phyloP scores from a whole-genome alignment of 1,140 invertebrate genomes.

The Drosophila rufa region DNA sequence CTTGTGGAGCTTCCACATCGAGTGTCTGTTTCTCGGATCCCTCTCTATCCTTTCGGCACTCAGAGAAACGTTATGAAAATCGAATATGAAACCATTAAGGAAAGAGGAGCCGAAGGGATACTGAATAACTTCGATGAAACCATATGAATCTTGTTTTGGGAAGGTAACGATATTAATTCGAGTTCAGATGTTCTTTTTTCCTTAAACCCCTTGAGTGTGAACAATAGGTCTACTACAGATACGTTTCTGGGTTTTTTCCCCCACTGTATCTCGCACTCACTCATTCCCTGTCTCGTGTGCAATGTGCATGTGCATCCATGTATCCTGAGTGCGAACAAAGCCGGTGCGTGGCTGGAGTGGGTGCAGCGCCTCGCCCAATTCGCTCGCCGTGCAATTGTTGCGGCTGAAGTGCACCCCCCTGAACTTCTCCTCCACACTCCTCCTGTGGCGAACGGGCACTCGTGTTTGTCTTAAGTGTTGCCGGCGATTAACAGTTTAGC shows the following conservation, averaged over 20 bases:
- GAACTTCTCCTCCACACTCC: no score
- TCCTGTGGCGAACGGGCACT: constrained; percentile 25
- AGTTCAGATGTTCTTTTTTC: no score
- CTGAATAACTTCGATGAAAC: no score
- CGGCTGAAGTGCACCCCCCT: constrained; percentile 11
- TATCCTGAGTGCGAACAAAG: constrained; percentile 64
- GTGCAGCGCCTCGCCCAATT: constrained; percentile 10
- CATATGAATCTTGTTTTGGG: neutral
- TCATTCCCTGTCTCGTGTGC: constrained; percentile 3
- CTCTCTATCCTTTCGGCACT: constrained; percentile 10
- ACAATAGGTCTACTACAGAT: no score
- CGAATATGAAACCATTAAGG: no score
- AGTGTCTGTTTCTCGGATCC: constrained; percentile 22
- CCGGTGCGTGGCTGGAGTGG: constrained; percentile 10
- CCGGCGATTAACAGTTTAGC: constrained; percentile 72
- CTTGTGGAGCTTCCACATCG: constrained; percentile 15
- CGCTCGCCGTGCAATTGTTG: constrained; percentile 51
- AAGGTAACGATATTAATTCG: no score
- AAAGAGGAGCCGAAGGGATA: no score
- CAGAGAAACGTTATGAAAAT: neutral
- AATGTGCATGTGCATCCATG: constrained; percentile 53
- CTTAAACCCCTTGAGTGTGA: no score
- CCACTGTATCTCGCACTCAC: constrained; percentile 6
- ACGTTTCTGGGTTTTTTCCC: neutral
- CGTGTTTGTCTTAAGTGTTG: constrained; percentile 74